Base-by-base conservation (phyloP, 2,113 vertebrate species). In the Polypterus bichir region DNA sequence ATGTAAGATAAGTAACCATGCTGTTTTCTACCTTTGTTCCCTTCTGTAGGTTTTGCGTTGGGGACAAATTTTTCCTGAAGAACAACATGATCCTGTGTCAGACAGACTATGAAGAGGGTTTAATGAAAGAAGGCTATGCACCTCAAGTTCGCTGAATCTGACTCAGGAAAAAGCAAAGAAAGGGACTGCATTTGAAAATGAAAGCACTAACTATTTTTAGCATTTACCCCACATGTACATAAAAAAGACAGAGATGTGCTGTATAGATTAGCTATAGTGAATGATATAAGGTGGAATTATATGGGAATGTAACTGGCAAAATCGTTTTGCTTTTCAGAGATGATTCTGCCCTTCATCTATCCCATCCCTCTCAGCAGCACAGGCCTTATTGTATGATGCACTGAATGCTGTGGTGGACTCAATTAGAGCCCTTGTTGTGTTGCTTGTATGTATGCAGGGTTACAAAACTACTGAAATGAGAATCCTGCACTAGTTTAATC, bases 1-100 rank as follows among this genome's bases (percentile, higher is more conserved):
- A 27, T 27, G 27, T 27, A 27, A 27, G 27, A 27, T 27, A 27
- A 27, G 27, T 27, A 27, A 27, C 27, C 11, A 4, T 1, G n/a
- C 9, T 56, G 9, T 70, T 62, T 62, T 9, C 3, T 61, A 49
- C 63, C 64, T 61, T 3, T 63, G 9, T 9, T 60, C 74, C 54
- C 70, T 47, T 79, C 79, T 81, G 61, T 87, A 99, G 96, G 78
- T 99, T 99, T 88, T 99, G 96, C 59, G 94, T 99, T 8, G 96
- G 96, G 83, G 96, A 99, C 83, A 99, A 99, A 80, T 99, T 99
- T 83, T 99, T 99, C 84, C 86, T 99, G 78, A 99, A 99, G 89
- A 99, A 99, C 87, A 99, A 98, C 86, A 97, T 99, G 96, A 99
- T 99, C 75, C 89, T 99, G 70, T 98, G 94, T 87, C 96, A 99